Conservation (phyloP, 2,888 invertebrate genomes). For the Allygus modestus region DNA sequence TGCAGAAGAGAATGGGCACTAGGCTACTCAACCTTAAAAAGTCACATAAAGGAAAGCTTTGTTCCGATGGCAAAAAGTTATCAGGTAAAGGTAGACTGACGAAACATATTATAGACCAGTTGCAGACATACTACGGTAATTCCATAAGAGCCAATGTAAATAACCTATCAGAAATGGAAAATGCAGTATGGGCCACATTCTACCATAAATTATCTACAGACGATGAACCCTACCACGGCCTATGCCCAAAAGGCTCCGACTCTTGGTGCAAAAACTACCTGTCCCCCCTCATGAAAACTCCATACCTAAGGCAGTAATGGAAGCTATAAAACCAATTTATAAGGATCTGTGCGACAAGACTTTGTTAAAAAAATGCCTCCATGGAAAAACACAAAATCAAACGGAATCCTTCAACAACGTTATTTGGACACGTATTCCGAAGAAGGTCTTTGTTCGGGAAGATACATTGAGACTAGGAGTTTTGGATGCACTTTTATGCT, state of each 20-base stretch:
- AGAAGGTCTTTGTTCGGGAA: slow-evolving; percentile 23
- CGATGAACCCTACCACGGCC: slow-evolving; percentile 66
- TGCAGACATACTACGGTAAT: slow-evolving; percentile 44
- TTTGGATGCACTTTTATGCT: background rate
- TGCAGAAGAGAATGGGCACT: slow-evolving; percentile 59
- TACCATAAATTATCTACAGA: slow-evolving; percentile 64
- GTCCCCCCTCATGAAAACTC: background rate
- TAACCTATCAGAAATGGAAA: slow-evolving; percentile 22
- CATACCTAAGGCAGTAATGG: slow-evolving; percentile 1
- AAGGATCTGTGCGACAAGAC: no score
- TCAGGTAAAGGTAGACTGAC: slow-evolving; percentile 53
- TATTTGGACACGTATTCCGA: slow-evolving; percentile 46
- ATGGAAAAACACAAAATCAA: background rate
- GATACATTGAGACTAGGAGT: slow-evolving; percentile 32
- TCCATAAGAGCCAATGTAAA: slow-evolving; percentile 32
- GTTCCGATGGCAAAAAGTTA: slow-evolving; percentile 59
- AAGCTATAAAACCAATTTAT: no score
- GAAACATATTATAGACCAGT: background rate
- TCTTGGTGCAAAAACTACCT: slow-evolving; percentile 67
- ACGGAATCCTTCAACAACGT: no score
- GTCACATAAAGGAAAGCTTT: slow-evolving; percentile 45
- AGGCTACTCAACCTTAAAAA: slow-evolving; percentile 7
- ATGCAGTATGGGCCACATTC: slow-evolving; percentile 29
- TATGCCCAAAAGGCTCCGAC: slow-evolving; percentile 68
- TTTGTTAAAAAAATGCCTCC: no score